phyloP scores from a whole-genome alignment of 1,140 invertebrate species.

The Sinella curviseta region DNA sequence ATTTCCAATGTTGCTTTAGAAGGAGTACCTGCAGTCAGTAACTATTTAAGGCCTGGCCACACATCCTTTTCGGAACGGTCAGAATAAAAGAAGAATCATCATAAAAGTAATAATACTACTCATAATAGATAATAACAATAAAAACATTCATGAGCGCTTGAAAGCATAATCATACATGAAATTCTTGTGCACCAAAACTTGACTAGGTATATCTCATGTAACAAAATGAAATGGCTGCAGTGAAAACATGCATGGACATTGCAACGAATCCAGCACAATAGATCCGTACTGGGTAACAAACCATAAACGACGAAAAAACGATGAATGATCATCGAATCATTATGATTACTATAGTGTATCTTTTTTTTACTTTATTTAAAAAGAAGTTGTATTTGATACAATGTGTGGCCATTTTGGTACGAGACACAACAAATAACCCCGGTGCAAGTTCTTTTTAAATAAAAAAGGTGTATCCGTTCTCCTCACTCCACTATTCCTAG shows the following conservation, averaged over 20 bases:
- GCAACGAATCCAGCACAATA: neutral
- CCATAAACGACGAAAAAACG: neutral
- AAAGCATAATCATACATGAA: neutral
- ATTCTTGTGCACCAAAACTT: no score
- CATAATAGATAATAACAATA: slow-evolving; percentile 25
- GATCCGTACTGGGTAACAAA: neutral
- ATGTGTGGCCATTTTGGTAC: neutral
- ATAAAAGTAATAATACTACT: neutral
- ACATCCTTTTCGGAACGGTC: neutral
- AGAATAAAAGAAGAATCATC: neutral
- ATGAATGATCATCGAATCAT: neutral
- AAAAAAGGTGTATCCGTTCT: no score
- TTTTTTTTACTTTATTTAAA: neutral
- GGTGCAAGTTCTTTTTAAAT: no score
- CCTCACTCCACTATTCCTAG: neutral
- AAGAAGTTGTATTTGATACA: neutral
- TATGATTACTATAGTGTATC: neutral
- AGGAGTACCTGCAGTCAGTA: no score
- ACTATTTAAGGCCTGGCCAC: no score
- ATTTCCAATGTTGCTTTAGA: neutral
- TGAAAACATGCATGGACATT: slow-evolving; percentile 5
- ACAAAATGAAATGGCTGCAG: slow-evolving; percentile 7
- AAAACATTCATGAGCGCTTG: neutral
- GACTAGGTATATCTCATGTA: neutral
- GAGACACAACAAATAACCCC: neutral